Percentiles rank a stretch among this genome's conserved stretches.
These are phyloP conservation scores for Sebastes oblongus DNA, from an alignment of 2,797 vertebrate genomes.

Conservation along the genomic window DNA sequence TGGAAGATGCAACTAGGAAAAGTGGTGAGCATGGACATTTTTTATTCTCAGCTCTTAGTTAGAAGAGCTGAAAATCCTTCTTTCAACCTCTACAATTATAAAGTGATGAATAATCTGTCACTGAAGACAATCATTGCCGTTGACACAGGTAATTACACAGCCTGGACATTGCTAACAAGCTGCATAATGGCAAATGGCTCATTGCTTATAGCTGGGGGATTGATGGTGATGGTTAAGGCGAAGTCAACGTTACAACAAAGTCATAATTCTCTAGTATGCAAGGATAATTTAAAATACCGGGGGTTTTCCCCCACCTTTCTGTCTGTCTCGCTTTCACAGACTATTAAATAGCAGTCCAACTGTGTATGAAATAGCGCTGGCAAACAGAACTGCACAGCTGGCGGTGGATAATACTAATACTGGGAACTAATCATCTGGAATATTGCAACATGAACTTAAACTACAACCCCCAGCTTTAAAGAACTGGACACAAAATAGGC, in stretches of 20 bases:
- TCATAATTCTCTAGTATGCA: slow-evolving; percentile 72
- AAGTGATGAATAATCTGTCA: slow-evolving; percentile 70
- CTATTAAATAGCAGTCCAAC: slow-evolving; percentile 76
- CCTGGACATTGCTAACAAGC: slow-evolving; percentile 81
- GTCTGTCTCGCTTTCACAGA: slow-evolving; percentile 69
- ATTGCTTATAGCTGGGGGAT: slow-evolving; percentile 75
- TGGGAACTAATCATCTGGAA: slow-evolving; percentile 19
- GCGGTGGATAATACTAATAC: slow-evolving; percentile 12
- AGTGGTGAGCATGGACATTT: background rate
- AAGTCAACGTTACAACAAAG: slow-evolving; percentile 77
- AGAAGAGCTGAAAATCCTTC: slow-evolving; percentile 14
- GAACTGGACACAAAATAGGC: background rate
- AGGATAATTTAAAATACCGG: slow-evolving; percentile 75
- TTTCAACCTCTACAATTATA: slow-evolving; percentile 67
- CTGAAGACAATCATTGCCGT: slow-evolving; percentile 73
- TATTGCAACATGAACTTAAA: slow-evolving; percentile 15
- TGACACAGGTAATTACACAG: slow-evolving; percentile 83
- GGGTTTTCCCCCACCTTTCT: slow-evolving; percentile 51
- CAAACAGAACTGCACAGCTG: slow-evolving; percentile 49
- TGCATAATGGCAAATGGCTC: slow-evolving; percentile 79
- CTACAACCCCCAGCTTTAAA: slow-evolving; percentile 4
- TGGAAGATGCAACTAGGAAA: background rate
- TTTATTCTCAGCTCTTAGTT: background rate
- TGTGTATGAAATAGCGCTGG: slow-evolving; percentile 76
- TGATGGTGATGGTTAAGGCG: slow-evolving; percentile 75